Conservation (phyloP, 2,797 vertebrate species). For the Xiphophorus birchmanni region DNA sequence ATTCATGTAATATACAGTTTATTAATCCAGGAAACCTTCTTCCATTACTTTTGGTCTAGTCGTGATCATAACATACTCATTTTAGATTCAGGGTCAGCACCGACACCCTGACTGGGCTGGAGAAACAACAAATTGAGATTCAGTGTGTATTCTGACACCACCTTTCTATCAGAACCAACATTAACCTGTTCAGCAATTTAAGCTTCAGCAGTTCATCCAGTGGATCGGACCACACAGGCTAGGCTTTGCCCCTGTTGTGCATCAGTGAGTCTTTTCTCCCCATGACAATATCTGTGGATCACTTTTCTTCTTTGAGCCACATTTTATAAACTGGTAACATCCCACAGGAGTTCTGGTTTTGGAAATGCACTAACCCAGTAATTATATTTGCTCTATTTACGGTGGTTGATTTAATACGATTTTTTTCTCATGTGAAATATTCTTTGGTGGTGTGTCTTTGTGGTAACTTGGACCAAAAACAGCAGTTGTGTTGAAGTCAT, state of each 20-base stretch:
- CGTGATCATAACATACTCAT: background rate
- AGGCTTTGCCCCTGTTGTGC: background rate
- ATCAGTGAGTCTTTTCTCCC: background rate
- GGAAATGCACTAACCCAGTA: background rate
- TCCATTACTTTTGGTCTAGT: background rate
- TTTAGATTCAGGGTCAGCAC: background rate
- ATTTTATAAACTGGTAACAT: background rate
- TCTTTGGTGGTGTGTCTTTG: constrained; percentile 12
- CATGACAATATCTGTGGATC: background rate
- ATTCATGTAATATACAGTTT: background rate
- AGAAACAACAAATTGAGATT: background rate
- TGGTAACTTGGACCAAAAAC: constrained; percentile 1
- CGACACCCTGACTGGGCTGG: background rate
- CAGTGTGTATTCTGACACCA: background rate
- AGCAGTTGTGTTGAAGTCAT: constrained; percentile 4
- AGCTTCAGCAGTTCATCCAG: background rate
- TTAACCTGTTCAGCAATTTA: background rate
- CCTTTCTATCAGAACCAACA: background rate
- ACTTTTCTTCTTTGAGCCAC: background rate
- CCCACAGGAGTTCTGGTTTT: background rate
- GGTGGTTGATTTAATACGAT: background rate
- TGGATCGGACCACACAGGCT: background rate
- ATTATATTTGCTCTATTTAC: background rate
- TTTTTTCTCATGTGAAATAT: background rate
- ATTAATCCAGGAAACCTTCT: background rate